These are phyloP conservation scores for Daubentonia madagascariensis DNA, from an alignment of 2,113 vertebrate genomes.

Conservation along the genomic window DNA sequence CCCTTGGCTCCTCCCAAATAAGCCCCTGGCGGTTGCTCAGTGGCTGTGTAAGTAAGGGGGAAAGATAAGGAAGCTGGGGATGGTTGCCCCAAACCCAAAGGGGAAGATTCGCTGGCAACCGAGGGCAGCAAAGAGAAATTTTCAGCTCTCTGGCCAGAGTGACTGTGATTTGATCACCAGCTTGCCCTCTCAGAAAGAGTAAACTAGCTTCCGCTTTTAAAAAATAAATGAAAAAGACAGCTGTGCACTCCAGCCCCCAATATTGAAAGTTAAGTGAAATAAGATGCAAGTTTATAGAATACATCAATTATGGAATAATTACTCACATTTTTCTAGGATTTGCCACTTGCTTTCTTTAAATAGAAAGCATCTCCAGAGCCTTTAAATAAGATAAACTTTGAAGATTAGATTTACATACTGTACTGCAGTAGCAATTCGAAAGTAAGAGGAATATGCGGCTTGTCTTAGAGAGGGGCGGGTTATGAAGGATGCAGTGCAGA, in stretches of 20 bases:
- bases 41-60: neutral
- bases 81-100: neutral
- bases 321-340: neutral
- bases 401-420: neutral
- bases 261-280: neutral
- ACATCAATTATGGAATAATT: slow-evolving; percentile 27
- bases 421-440: neutral
- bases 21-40: neutral
- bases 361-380: neutral
- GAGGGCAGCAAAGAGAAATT: neutral
- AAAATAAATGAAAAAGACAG: neutral
- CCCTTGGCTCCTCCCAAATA: neutral
- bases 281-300: neutral
- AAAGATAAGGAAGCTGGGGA: neutral
- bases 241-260: neutral
- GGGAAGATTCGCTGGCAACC: neutral
- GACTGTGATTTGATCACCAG: neutral
- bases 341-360: neutral
- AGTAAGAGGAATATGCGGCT: neutral
- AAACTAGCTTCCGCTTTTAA: neutral
- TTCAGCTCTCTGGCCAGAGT: neutral
- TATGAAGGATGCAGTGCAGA: neutral
- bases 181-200: neutral
- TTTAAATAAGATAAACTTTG: neutral
- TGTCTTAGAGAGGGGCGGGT: neutral